A percentile compares a stretch with the other conserved stretches of the same genome.
phyloP scores from a whole-genome alignment of 2,888 invertebrate species.

The Gandaritis pyraliata region DNA sequence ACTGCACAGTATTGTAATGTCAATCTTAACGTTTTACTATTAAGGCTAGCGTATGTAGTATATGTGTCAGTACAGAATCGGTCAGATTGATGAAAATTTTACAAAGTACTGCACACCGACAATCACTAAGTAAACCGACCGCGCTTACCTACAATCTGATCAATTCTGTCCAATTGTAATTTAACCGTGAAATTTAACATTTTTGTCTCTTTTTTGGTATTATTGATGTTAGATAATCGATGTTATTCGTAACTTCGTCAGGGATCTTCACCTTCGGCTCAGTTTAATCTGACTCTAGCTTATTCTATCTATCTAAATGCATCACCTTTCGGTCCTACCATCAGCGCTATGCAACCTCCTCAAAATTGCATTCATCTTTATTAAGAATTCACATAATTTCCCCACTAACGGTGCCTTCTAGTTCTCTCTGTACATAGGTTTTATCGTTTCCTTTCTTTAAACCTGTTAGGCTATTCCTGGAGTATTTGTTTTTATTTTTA shows the following conservation, averaged over 20 bases:
- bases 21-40: constrained; percentile 68
- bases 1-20: constrained; percentile 65
- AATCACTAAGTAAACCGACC: constrained; percentile 8
- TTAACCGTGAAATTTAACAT: constrained; percentile 58
- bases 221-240: constrained; percentile 57
- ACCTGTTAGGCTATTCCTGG: constrained; percentile 23
- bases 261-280: constrained; percentile 44
- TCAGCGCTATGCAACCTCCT: constrained; percentile 4
- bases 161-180: constrained; percentile 59
- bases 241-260: constrained; percentile 55
- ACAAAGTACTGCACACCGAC: constrained; percentile 17
- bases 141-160: constrained; percentile 57
- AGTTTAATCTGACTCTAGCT: constrained; percentile 30
- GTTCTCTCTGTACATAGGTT: constrained; percentile 73
- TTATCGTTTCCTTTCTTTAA: constrained; percentile 43
- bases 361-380: constrained; percentile 14
- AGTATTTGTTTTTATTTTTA: constrained; percentile 29
- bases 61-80: constrained; percentile 56
- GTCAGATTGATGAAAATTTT: constrained; percentile 56
- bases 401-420: constrained; percentile 81
- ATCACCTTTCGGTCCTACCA: constrained; percentile 9
- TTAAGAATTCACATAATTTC: constrained; percentile 51
- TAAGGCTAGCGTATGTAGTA: constrained; percentile 64
- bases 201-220: constrained; percentile 57
- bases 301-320: constrained; percentile 16